Conservation (phyloP, 2,888 invertebrate genomes). For the Synanthedon vespiformis region DNA sequence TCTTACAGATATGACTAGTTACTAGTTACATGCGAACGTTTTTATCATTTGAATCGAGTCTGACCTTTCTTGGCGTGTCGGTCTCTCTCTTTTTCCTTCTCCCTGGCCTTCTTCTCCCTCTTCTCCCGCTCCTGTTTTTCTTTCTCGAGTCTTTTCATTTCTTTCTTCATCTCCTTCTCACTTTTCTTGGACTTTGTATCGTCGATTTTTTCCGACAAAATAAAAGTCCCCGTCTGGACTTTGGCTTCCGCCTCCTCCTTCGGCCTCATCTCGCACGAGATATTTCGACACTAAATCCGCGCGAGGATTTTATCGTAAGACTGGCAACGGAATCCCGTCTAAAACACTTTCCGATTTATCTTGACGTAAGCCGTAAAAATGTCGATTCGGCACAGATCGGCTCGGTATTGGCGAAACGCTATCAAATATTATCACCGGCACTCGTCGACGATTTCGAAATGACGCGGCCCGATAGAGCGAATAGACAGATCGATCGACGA, state of each 20-base stretch:
- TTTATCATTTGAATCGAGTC: constrained; percentile 6
- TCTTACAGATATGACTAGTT: not conserved
- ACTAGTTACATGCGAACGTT: not conserved
- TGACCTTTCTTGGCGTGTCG: constrained; percentile 58
- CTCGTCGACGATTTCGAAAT: constrained; percentile 39
- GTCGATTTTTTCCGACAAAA: constrained; percentile 69
- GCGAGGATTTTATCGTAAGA: constrained; percentile 30
- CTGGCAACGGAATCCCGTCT: constrained; percentile 34
- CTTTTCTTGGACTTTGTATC: constrained; percentile 59
- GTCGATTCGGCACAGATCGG: constrained; percentile 39
- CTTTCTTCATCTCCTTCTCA: constrained; percentile 65
- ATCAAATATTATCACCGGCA: constrained; percentile 52
- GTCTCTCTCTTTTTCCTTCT: constrained; percentile 63
- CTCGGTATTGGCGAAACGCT: constrained; percentile 48
- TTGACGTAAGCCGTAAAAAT: constrained; percentile 34
- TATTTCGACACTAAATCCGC: constrained; percentile 22
- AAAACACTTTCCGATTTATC: constrained; percentile 40
- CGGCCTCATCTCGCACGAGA: constrained; percentile 46
- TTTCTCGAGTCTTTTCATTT: constrained; percentile 62
- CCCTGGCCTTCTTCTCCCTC: constrained; percentile 62
- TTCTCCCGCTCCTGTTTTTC: constrained; percentile 62
- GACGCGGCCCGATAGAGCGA: constrained; percentile 30
- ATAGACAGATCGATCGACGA: constrained; percentile 17
- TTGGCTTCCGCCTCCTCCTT: constrained; percentile 53
- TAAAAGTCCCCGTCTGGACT: constrained; percentile 64